Conservation (phyloP, 2,113 vertebrate species). For the Pholis gunnellus region DNA sequence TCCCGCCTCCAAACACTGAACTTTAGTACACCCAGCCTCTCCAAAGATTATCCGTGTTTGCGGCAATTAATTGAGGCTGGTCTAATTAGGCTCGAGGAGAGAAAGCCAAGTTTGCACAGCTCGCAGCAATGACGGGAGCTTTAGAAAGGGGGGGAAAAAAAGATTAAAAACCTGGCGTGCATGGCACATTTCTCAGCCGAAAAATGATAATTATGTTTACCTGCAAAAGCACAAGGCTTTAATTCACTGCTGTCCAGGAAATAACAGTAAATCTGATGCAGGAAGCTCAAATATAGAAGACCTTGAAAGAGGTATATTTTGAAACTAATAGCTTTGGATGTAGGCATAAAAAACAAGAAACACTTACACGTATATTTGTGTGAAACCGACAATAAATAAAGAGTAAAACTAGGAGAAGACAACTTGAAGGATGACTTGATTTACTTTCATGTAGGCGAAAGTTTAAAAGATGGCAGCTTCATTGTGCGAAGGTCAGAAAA, state of each 20-base stretch:
- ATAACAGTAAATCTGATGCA: background rate
- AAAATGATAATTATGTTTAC: constrained; percentile 12
- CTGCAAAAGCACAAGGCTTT: constrained; percentile 12
- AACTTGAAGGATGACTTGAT: constrained; percentile 22
- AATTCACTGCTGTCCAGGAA: constrained; percentile 19
- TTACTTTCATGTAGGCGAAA: constrained; percentile 51
- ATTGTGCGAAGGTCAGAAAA: constrained; percentile 61
- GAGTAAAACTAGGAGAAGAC: constrained; percentile 2
- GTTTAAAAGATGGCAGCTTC: constrained; percentile 39
- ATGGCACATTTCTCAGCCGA: background rate
- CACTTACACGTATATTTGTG: background rate
- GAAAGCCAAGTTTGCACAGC: constrained; percentile 9
- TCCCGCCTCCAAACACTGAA: constrained; percentile 21
- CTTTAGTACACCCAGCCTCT: constrained; percentile 42
- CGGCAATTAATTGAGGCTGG: constrained; percentile 21
- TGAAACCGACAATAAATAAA: background rate
- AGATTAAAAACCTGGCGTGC: background rate
- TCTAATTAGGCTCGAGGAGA: constrained; percentile 22
- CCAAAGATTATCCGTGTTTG: constrained; percentile 20
- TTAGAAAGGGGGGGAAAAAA: constrained; percentile 5
- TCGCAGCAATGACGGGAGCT: background rate
- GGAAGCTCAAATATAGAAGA: background rate
- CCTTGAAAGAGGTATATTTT: background rate
- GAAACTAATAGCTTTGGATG: background rate
- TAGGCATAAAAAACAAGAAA: background rate